phyloP scores from a whole-genome alignment of 2,888 invertebrate genomes.

The Arrhopalites spinosus region DNA sequence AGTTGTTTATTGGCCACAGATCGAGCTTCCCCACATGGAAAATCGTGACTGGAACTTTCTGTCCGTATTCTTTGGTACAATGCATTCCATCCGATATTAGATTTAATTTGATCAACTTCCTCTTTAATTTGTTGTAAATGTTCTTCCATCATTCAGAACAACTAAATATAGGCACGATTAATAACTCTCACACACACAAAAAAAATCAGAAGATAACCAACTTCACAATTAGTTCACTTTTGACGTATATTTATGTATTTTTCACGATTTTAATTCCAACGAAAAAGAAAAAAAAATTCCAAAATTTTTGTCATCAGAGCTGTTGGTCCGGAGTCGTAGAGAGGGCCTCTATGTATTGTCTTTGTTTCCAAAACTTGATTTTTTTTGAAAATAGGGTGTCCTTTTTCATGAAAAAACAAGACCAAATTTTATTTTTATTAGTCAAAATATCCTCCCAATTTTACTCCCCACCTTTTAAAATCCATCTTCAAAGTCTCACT shows the following conservation, averaged over 20 bases:
- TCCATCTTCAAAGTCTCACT: too few relatives aligned
- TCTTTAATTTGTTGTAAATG: slow-evolving; percentile 64
- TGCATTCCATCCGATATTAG: slow-evolving; percentile 71
- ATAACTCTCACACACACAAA: not conserved
- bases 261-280: too few relatives aligned
- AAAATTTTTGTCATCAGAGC: too few relatives aligned
- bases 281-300: too few relatives aligned
- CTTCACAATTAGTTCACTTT: not conserved
- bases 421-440: too few relatives aligned
- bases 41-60: slow-evolving; percentile 66
- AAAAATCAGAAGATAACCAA: not conserved
- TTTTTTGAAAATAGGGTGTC: too few relatives aligned
- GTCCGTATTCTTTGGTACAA: slow-evolving; percentile 76
- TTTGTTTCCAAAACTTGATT: too few relatives aligned
- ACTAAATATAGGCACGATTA: not conserved
- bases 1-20: slow-evolving; percentile 77
- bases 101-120: slow-evolving; percentile 74
- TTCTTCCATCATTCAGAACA: slow-evolving; percentile 44
- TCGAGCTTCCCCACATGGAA: slow-evolving; percentile 69
- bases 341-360: too few relatives aligned
- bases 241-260: not conserved
- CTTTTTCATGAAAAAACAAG: too few relatives aligned
- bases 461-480: too few relatives aligned
- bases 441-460: too few relatives aligned
- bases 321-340: too few relatives aligned